phyloP scores from a whole-genome alignment of 2,113 vertebrate species.

The Connochaetes taurinus region DNA sequence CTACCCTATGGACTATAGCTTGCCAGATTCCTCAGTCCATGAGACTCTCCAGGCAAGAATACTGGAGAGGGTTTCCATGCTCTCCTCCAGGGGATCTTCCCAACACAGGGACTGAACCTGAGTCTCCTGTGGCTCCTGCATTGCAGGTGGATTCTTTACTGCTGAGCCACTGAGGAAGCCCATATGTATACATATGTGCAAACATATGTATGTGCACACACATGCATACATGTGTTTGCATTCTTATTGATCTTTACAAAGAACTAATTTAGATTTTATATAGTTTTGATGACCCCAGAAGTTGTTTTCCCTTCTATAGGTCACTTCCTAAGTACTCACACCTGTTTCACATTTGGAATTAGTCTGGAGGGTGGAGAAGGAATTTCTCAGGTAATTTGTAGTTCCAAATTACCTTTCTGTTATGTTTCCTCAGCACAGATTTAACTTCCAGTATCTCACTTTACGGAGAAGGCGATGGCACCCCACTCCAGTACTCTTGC shows the following conservation, averaged over 20 bases:
- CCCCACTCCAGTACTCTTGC: too few species aligned
- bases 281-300: not conserved
- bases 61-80: not conserved
- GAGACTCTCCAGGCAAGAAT: not conserved
- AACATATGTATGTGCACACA: not conserved
- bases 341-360: not conserved
- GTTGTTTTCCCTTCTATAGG: not conserved
- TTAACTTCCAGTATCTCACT: not conserved
- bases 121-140: not conserved
- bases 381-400: not conserved
- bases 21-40: not conserved
- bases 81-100: not conserved
- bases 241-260: not conserved
- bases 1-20: not conserved
- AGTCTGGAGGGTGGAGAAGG: not conserved
- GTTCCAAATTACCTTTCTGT: not conserved
- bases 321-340: not conserved
- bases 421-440: not conserved
- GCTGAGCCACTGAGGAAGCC: fast-evolving
- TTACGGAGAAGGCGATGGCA: not conserved
- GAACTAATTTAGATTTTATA: not conserved
- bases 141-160: not conserved
- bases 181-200: not conserved
- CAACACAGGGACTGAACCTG: not conserved
- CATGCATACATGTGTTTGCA: not conserved